Evolutionary conservation across 2,888 invertebrate genomes (phyloP), one percentile per base, ranked within the genome.

Genomic region (Pseudococcus viburni): DNA sequence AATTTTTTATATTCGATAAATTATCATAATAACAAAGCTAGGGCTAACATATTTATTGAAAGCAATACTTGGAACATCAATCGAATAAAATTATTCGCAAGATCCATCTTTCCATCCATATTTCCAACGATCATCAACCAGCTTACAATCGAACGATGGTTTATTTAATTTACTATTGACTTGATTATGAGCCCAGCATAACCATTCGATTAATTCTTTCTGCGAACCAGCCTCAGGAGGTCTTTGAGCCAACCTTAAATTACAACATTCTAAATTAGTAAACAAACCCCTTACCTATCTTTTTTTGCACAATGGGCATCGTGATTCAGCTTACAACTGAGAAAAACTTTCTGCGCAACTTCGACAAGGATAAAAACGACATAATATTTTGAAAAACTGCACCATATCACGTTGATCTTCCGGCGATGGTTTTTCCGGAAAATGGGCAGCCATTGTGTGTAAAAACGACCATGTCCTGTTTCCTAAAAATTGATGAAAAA

Each of bases 71-170:
- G 8, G 26, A 55, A 85, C 55, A 55, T 9, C 2, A 9, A n/a
- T 84, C 26, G 11, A 17, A 85, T 55, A 84, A 85, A 39, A 59
- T 42, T 86, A 86, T 17, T 96, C 96, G 93, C 98, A 98, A 17
- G 97, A 97, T 19, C 98, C 98, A 91, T 98, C 98, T 0, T 93
- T 91, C 98, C 98, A 98, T n/a, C 99, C 99, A 91, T 98, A 97
- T 91, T 94, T 93, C 99, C 99, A 99, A 91, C 99, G 93, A 92
- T 99, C 96, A 90, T 97, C 94, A 0, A 98, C 95, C 92, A 95
- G 95, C 85, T 94, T 94, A 92, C 99, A 99, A 92, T 99, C 98
- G 92, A 99, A 99, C 90, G 93, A 91, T 0, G 96, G 94, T 92
- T 99, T 99, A 2, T 96, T 97, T 68, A 99, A 92, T 92, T 97